Percentiles rank a stretch among this genome's conserved stretches.
Conservation (phyloP, 2,113 vertebrate genomes). For the Actenoides hombroni region DNA sequence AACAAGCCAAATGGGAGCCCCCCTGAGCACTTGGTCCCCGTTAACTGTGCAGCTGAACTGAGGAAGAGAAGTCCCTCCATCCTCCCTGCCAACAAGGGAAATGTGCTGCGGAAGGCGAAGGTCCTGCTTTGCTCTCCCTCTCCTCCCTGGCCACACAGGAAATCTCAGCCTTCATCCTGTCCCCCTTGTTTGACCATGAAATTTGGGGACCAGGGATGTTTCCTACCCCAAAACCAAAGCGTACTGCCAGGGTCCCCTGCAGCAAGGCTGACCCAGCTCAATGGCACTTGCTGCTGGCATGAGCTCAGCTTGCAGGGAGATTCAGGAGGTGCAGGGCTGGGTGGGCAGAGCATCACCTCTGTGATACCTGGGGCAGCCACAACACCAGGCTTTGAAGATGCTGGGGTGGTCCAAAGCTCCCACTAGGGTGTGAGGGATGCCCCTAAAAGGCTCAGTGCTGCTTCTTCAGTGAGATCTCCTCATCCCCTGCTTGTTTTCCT, state of each 20-base stretch:
- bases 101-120: slow-evolving; percentile 94
- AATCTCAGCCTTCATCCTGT: neutral
- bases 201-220: neutral
- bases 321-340: neutral
- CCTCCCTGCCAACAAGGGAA: slow-evolving; percentile 83
- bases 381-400: neutral
- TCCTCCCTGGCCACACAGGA: fast-evolving
- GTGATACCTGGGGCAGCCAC: neutral
- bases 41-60: slow-evolving; percentile 90
- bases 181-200: neutral
- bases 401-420: neutral
- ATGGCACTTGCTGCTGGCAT: neutral
- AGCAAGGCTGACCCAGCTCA: neutral
- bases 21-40: slow-evolving; percentile 81
- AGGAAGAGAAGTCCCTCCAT: slow-evolving; percentile 88
- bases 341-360: neutral
- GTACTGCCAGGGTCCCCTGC: neutral
- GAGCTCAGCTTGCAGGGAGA: neutral
- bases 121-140: slow-evolving; percentile 54
- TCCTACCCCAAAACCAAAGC: neutral
- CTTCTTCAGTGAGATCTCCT: neutral
- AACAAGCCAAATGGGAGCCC: slow-evolving; percentile 77
- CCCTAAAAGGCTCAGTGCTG: neutral
- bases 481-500: neutral
- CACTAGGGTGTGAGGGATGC: neutral